phyloP scores from a whole-genome alignment of 2,113 vertebrate species.

The Microcebus murinus region DNA sequence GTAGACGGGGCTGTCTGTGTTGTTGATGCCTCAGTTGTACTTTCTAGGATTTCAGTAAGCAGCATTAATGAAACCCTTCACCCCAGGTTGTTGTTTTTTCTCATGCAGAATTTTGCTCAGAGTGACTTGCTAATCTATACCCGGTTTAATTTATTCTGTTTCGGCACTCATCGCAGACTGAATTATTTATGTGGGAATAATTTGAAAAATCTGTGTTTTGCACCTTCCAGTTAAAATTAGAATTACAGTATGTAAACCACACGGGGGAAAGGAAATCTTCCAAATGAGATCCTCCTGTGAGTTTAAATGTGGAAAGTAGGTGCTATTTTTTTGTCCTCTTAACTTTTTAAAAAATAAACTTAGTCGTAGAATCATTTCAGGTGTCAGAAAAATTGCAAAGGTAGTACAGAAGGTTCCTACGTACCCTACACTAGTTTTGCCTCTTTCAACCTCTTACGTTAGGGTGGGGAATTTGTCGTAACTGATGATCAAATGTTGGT shows the following conservation, averaged over 20 bases:
- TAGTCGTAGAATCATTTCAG: slow-evolving; percentile 27
- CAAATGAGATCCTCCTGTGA: slow-evolving; percentile 8
- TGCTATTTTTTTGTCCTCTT: slow-evolving; percentile 35
- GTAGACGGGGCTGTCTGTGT: not conserved
- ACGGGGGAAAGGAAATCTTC: slow-evolving; percentile 4
- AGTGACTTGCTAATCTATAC: not conserved
- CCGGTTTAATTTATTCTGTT: slow-evolving; percentile 50
- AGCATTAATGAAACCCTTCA: not conserved
- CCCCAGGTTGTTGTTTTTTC: not conserved
- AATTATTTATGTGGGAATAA: slow-evolving; percentile 68
- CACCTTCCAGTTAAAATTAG: slow-evolving; percentile 64
- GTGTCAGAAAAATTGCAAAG: not conserved
- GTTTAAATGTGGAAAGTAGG: slow-evolving; percentile 32
- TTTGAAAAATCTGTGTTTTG: slow-evolving; percentile 62
- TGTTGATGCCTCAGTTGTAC: not conserved
- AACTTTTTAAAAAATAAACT: slow-evolving; percentile 7
- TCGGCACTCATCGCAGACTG: slow-evolving; percentile 46
- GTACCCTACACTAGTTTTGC: fast-evolving
- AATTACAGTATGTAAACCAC: slow-evolving; percentile 44
- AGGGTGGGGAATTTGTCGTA: not conserved
- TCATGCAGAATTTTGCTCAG: not conserved
- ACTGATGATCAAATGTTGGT: not conserved
- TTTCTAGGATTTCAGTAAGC: not conserved
- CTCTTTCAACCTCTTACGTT: not conserved
- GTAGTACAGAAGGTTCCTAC: not conserved